A percentile compares a stretch with the other conserved stretches of the same genome.
phyloP scores from a whole-genome alignment of 2,888 invertebrate species.

The Meandrusa payeni region DNA sequence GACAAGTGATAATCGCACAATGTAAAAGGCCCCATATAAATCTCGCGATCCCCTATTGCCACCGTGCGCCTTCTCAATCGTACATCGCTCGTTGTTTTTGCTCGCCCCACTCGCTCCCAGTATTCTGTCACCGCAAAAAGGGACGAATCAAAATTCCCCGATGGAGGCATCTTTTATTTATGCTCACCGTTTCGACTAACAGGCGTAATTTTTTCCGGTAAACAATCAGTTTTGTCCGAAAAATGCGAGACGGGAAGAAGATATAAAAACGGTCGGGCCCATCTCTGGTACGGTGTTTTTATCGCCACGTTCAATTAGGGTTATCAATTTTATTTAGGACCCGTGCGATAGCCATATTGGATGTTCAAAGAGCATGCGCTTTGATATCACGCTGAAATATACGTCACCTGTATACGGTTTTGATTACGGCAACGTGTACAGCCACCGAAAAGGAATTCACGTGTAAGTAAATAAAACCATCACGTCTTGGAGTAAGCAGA shows the following conservation, averaged over 20 bases:
- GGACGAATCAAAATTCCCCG: conserved; percentile 76
- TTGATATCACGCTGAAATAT: background rate
- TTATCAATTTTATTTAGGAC: conserved; percentile 4
- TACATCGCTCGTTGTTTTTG: conserved; percentile 57
- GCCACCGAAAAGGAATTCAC: too few species aligned
- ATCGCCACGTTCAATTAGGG: conserved; percentile 29
- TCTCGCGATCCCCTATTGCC: conserved; percentile 52
- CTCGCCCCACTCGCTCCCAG: conserved; percentile 53
- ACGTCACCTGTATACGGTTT: too few species aligned
- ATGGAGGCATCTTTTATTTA: conserved; percentile 75
- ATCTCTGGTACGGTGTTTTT: conserved; percentile 58
- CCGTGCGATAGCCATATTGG: background rate
- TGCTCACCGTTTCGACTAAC: conserved; percentile 69
- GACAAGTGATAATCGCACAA: too few species aligned
- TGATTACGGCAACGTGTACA: too few species aligned
- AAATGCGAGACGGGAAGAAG: conserved; percentile 74
- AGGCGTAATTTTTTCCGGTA: conserved; percentile 80
- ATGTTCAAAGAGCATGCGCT: background rate
- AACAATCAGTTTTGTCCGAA: conserved; percentile 80
- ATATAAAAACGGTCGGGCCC: conserved; percentile 66
- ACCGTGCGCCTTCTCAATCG: conserved; percentile 65
- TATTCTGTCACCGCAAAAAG: conserved; percentile 55
- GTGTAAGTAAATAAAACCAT: too few species aligned
- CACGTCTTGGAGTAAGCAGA: too few species aligned
- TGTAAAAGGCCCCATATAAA: conserved; percentile 52